phyloP scores from a whole-genome alignment of 2,888 invertebrate species.

The Diarsia brunnea region DNA sequence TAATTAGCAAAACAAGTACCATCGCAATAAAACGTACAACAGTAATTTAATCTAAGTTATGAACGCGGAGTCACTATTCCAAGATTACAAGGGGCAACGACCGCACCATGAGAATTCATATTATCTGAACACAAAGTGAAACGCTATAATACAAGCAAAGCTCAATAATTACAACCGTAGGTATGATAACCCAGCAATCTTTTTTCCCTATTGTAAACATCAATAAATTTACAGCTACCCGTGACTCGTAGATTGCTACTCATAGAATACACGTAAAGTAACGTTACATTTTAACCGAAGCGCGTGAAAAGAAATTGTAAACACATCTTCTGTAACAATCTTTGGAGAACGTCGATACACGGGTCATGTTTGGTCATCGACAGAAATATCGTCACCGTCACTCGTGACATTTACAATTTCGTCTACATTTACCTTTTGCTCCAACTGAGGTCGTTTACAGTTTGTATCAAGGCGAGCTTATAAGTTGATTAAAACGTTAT shows the following conservation, averaged over 20 bases:
- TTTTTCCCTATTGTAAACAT: conserved; percentile 60
- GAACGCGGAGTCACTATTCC: conserved; percentile 47
- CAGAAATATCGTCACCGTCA: conserved; percentile 60
- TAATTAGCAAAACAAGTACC: conserved; percentile 8
- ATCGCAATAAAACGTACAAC: conserved; percentile 29
- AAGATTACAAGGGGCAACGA: conserved; percentile 56
- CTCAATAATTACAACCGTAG: conserved; percentile 53
- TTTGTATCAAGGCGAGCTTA: conserved; percentile 31
- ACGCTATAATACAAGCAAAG: conserved; percentile 31
- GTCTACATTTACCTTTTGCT: conserved; percentile 58
- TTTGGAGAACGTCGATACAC: conserved; percentile 56
- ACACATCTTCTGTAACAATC: conserved; percentile 59
- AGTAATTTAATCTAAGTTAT: conserved; percentile 45
- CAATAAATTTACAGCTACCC: conserved; percentile 68
- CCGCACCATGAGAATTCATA: conserved; percentile 61
- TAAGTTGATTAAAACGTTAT: conserved; percentile 31
- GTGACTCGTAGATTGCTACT: conserved; percentile 64
- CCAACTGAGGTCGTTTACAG: conserved; percentile 10
- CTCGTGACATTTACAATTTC: conserved; percentile 67
- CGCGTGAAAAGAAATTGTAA: conserved; percentile 74
- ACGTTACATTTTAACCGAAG: conserved; percentile 72
- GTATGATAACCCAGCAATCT: conserved; percentile 39
- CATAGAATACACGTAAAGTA: conserved; percentile 64
- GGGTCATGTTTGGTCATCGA: conserved; percentile 64
- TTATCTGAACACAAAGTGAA: conserved; percentile 34